These are phyloP conservation scores for Actias luna DNA, from an alignment of 2,888 invertebrate genomes.

Conservation along the genomic window DNA sequence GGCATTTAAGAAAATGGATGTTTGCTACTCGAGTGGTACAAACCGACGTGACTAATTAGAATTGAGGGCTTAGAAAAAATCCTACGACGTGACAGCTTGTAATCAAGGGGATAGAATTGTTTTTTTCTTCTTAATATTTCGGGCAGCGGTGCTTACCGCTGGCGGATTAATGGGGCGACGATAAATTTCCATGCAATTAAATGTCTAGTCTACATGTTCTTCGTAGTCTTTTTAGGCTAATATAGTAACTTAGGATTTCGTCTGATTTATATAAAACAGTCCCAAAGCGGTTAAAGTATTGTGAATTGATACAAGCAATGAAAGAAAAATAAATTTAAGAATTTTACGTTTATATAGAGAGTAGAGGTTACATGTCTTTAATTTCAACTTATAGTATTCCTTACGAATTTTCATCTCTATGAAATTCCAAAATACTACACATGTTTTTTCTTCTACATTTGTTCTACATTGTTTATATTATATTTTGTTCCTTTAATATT, in stretches of 20 bases:
- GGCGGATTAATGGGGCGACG: conserved; percentile 67
- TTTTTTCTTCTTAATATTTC: conserved; percentile 52
- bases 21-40: conserved; percentile 53
- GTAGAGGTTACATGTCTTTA: background rate
- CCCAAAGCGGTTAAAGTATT: background rate
- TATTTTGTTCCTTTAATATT: too few relatives aligned
- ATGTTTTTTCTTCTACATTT: too few relatives aligned
- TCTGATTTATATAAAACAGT: conserved; percentile 22
- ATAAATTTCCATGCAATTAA: conserved; percentile 79
- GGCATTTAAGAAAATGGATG: conserved; percentile 78
- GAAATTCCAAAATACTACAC: too few relatives aligned
- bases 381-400: too few relatives aligned
- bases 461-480: too few relatives aligned
- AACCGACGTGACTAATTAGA: conserved; percentile 76
- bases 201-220: conserved; percentile 60
- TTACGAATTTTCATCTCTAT: too few relatives aligned
- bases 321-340: background rate
- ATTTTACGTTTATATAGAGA: background rate
- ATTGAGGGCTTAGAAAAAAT: conserved; percentile 77
- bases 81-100: conserved; percentile 79
- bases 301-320: background rate
- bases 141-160: conserved; percentile 49
- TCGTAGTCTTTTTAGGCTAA: conserved; percentile 31
- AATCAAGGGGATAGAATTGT: conserved; percentile 78
- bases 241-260: conserved; percentile 44